These are phyloP conservation scores for Plestiodon gilberti DNA, from an alignment of 2,113 vertebrate species.

Conservation along the genomic window DNA sequence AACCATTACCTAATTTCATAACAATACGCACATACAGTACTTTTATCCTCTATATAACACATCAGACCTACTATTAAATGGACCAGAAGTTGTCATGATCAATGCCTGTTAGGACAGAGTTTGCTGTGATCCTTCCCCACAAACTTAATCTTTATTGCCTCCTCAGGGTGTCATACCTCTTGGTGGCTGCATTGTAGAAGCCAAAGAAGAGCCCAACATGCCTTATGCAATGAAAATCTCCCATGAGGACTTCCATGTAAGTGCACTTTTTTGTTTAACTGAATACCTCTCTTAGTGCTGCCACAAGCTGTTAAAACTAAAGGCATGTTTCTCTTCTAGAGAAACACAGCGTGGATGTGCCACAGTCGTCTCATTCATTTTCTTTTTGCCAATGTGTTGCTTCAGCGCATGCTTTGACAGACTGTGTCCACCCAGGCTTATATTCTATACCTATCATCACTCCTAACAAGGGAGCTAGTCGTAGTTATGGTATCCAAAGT, in stretches of 20 bases:
- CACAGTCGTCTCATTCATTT: background rate
- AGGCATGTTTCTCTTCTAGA: background rate
- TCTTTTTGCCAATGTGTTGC: background rate
- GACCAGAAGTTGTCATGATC: background rate
- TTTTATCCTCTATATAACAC: background rate
- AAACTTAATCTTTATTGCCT: constrained; percentile 47
- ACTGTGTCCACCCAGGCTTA: background rate
- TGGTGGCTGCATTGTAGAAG: constrained; percentile 90
- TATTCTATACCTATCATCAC: background rate
- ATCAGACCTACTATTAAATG: background rate
- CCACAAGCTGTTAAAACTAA: background rate
- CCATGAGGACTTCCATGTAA: constrained; percentile 94
- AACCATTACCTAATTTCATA: too few species aligned
- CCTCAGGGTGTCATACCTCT: constrained; percentile 93
- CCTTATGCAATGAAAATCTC: constrained; percentile 93
- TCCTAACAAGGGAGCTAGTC: background rate
- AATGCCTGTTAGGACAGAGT: background rate
- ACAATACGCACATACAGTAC: background rate
- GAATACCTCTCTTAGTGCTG: background rate
- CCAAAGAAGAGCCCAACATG: constrained; percentile 91
- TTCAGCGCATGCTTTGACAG: rapidly evolving
- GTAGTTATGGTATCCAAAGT: background rate
- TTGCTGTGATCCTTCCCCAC: background rate
- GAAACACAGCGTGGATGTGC: background rate
- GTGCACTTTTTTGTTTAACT: constrained; percentile 40